Percentiles rank a stretch among this genome's conserved stretches.
These are phyloP conservation scores for Myotis planiceps DNA, from an alignment of 2,797 vertebrate genomes.

Conservation along the genomic window DNA sequence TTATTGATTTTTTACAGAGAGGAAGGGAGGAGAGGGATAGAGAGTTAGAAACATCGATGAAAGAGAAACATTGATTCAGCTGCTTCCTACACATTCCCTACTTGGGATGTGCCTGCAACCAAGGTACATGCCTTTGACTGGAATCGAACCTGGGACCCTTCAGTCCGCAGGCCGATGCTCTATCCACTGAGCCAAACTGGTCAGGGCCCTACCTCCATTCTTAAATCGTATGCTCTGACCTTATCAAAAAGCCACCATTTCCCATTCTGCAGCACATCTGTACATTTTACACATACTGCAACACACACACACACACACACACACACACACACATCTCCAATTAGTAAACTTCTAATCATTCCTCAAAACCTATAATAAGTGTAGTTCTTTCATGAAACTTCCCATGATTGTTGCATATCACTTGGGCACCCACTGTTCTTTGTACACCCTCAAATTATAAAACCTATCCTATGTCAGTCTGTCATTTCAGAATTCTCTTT, in stretches of 20 bases:
- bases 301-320: not conserved
- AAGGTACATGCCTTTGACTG: no score
- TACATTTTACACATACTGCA: not conserved
- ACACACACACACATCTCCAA: not conserved
- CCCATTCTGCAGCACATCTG: not conserved
- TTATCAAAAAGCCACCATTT: not conserved
- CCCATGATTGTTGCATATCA: not conserved
- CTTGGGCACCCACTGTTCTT: no score
- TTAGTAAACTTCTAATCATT: not conserved
- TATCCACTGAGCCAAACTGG: no score
- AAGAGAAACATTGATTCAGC: no score
- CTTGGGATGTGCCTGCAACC: no score
- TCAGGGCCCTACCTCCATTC: not conserved
- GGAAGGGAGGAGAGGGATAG: no score
- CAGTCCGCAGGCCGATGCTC: no score
- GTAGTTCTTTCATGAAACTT: not conserved
- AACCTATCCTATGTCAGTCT: not conserved
- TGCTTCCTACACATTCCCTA: no score
- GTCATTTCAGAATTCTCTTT: not conserved
- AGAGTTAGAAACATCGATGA: no score
- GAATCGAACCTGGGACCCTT: no score
- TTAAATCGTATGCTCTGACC: not conserved
- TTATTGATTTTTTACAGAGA: no score
- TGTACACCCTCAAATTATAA: not conserved
- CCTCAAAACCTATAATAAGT: not conserved